Percentiles rank a stretch among this genome's conserved stretches.
These are phyloP conservation scores for Zonitis immaculata DNA, from an alignment of 2,888 invertebrate species.

Conservation along the genomic window DNA sequence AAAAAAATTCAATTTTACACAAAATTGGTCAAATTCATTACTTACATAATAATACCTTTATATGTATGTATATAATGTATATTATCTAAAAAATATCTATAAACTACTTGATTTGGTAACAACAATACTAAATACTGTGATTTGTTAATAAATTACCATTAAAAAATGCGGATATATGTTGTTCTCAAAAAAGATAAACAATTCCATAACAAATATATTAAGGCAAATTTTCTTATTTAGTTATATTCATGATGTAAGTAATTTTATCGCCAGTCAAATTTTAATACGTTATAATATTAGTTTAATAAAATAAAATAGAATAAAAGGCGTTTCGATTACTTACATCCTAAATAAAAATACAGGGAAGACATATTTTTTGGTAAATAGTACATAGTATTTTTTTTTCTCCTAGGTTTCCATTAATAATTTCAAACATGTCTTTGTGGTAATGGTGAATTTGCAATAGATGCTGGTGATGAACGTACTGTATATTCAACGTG, in stretches of 20 bases:
- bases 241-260: too few species aligned
- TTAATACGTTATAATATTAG: too few species aligned
- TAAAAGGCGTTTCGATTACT: too few species aligned
- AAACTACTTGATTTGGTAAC: conserved; percentile 24
- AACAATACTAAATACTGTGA: conserved; percentile 30
- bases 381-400: too few species aligned
- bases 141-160: conserved; percentile 24
- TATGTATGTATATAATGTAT: not conserved
- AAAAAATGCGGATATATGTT: conserved; percentile 3
- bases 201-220: not conserved
- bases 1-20: too few species aligned
- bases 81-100: not conserved
- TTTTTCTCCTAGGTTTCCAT: not conserved
- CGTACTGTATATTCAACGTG: conserved; percentile 52
- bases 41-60: not conserved
- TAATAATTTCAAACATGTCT: conserved; percentile 29
- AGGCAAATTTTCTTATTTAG: not conserved
- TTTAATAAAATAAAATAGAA: too few species aligned
- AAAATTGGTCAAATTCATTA: not conserved
- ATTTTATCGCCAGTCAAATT: too few species aligned
- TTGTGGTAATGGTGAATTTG: conserved; percentile 38
- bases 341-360: not conserved
- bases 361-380: not conserved
- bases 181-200: not conserved
- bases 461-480: conserved; percentile 38